These are phyloP conservation scores for Danionella dracula DNA, from an alignment of 2,797 vertebrate species.

Conservation along the genomic window DNA sequence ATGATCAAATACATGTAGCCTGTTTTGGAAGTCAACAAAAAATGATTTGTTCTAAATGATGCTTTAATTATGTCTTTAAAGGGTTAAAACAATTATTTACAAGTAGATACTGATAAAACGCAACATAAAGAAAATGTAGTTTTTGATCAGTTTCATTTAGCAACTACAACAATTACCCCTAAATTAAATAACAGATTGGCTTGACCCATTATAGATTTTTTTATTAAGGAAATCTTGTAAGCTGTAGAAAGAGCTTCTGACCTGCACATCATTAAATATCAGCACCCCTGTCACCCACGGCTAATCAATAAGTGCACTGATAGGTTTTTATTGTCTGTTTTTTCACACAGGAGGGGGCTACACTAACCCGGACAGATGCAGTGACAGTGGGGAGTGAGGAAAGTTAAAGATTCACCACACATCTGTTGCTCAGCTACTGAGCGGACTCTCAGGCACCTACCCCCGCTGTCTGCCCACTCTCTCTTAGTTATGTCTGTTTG, in stretches of 20 bases:
- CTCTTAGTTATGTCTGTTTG: conserved; percentile 44
- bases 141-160: too few relatives aligned
- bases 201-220: not conserved
- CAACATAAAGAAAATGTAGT: too few relatives aligned
- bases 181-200: not conserved
- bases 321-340: conserved; percentile 55
- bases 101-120: too few relatives aligned
- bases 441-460: conserved; percentile 49
- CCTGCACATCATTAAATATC: conserved; percentile 69
- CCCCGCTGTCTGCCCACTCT: conserved; percentile 37
- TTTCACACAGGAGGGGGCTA: conserved; percentile 52
- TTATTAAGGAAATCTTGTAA: conserved; percentile 25
- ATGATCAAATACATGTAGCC: too few relatives aligned
- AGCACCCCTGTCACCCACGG: conserved; percentile 47
- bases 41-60: too few relatives aligned
- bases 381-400: conserved; percentile 60
- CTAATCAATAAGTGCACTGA: conserved; percentile 74
- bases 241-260: conserved; percentile 63
- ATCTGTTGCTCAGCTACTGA: conserved; percentile 66
- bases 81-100: too few relatives aligned
- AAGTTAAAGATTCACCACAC: conserved; percentile 77
- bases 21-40: too few relatives aligned
- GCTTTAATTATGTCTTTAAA: too few relatives aligned
- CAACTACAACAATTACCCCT: too few relatives aligned
- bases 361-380: conserved; percentile 66